Evolutionary conservation across 2,113 vertebrate genomes (phyloP).

Genomic region (Hystrix brachyura): DNA sequence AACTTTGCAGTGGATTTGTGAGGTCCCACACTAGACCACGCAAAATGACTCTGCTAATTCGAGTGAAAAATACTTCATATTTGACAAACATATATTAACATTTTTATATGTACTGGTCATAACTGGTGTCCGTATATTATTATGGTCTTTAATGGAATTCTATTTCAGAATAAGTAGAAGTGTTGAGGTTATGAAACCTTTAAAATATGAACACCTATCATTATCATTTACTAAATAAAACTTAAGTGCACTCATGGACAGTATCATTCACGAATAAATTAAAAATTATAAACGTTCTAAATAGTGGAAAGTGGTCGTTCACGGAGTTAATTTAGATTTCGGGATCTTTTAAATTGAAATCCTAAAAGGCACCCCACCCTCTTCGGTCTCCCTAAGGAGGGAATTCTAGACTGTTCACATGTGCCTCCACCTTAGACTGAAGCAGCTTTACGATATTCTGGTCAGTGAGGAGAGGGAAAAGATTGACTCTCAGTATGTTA

Average conservation of each 20-base stretch:
- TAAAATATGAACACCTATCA: neutral
- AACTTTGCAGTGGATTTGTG: neutral
- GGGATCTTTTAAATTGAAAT: neutral
- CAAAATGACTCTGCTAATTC: neutral
- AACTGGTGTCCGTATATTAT: neutral
- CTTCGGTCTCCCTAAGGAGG: neutral
- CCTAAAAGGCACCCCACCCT: neutral
- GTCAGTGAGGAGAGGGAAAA: neutral
- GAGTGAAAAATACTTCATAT: neutral
- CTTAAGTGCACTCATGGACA: neutral
- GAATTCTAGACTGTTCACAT: neutral
- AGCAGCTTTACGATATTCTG: neutral
- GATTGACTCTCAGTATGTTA: neutral
- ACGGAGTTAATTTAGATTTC: neutral
- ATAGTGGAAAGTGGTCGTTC: neutral
- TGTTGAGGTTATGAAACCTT: neutral
- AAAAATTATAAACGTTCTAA: neutral
- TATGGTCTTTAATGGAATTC: neutral
- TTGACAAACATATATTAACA: neutral
- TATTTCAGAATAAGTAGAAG: slow-evolving; percentile 9
- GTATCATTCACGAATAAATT: neutral
- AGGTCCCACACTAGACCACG: rapidly evolving
- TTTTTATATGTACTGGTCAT: neutral
- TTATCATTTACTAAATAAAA: neutral
- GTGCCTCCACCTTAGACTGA: neutral